A percentile compares a stretch with the other conserved stretches of the same genome.
These are phyloP conservation scores for Imbricaverruca yamaguchii DNA, from an alignment of 2,888 invertebrate species.

Conservation along the genomic window DNA sequence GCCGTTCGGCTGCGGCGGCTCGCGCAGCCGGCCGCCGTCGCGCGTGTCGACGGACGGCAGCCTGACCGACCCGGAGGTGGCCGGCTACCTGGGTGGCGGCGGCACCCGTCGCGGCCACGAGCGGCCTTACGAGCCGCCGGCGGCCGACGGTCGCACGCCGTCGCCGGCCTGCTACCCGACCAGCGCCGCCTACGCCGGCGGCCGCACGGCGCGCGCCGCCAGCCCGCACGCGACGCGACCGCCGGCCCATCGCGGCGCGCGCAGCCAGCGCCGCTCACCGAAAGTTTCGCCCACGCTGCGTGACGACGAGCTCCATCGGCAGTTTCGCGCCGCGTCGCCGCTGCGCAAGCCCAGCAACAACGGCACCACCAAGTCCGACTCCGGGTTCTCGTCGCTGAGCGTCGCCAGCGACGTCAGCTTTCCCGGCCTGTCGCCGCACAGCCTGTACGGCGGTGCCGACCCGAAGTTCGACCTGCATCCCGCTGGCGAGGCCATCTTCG, in stretches of 20 bases:
- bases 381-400: neutral
- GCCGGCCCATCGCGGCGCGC: neutral
- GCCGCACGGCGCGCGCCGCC: too few relatives aligned
- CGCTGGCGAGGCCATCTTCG: too few relatives aligned
- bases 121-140: constrained; percentile 8
- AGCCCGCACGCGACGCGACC: neutral
- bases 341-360: neutral
- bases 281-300: neutral
- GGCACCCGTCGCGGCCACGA: constrained; percentile 26
- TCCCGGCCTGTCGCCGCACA: neutral
- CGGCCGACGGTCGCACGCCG: neutral
- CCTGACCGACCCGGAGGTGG: constrained; percentile 28
- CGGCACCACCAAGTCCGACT: constrained; percentile 5
- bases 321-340: neutral
- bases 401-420: neutral
- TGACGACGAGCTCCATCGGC: neutral
- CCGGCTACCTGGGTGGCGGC: constrained; percentile 27
- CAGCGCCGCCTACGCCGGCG: neutral
- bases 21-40: constrained; percentile 23
- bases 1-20: constrained; percentile 21
- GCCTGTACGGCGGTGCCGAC: neutral
- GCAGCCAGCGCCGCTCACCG: neutral
- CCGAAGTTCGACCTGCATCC: neutral
- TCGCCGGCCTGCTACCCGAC: neutral
- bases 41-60: constrained; percentile 4